These are phyloP conservation scores for Papio anubis DNA, from an alignment of 2,113 vertebrate species.

Conservation along the genomic window DNA sequence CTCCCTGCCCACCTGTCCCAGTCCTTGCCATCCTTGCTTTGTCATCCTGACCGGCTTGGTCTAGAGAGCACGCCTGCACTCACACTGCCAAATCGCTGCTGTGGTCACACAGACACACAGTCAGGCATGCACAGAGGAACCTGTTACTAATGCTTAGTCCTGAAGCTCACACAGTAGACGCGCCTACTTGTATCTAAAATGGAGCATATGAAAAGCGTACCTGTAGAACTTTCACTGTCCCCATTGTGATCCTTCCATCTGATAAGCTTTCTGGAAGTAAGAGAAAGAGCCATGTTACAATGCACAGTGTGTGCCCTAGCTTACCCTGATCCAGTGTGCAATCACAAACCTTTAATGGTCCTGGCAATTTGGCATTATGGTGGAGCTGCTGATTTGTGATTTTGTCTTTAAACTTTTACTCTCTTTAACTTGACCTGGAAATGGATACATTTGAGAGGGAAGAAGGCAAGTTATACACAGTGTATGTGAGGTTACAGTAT, in stretches of 20 bases:
- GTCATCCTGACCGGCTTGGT: too few relatives aligned
- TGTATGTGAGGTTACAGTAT: not conserved
- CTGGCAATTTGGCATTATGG: not conserved
- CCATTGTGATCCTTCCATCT: not conserved
- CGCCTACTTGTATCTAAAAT: not conserved
- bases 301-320: not conserved
- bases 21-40: not conserved
- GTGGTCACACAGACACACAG: not conserved
- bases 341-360: not conserved
- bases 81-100: not conserved
- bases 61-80: too few relatives aligned
- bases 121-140: not conserved
- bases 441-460: not conserved
- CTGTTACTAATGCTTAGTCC: not conserved
- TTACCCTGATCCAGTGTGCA: too few relatives aligned
- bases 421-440: not conserved
- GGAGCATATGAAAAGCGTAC: not conserved
- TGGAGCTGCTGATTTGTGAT: not conserved
- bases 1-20: not conserved
- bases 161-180: fast-evolving
- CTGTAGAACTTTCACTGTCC: not conserved
- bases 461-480: not conserved
- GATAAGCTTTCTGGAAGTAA: not conserved
- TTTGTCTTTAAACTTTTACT: not conserved
- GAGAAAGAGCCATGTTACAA: not conserved